Base-by-base conservation (phyloP, 2,113 vertebrate species). In the Ariopsis seemanni region DNA sequence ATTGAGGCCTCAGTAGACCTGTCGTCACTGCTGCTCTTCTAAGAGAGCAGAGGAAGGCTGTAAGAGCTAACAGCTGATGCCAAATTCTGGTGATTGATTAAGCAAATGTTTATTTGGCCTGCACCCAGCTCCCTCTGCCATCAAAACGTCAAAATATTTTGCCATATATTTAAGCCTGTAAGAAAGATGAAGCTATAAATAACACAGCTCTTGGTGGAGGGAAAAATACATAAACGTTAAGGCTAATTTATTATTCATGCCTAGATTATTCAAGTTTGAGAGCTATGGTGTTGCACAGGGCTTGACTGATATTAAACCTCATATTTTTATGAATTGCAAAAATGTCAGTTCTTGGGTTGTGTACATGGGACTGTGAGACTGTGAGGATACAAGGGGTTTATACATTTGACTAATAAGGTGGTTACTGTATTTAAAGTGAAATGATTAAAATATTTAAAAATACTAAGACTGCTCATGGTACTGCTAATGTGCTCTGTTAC, bases 131-230 rank as follows among this genome's bases (percentile, higher is more conserved):
- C 91, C 83, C 91, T 90, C 85, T 90, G 85, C 90, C 89, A 91
- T 92, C 88, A 91, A 91, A 91, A 91, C 88, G 91, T 93, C 94
- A 92, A 92, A 92, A 94, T 94, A 92, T 94, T 93, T 93, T 90
- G 91, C 92, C 83, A 86, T 87, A 87, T 93, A 90, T 94, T 94
- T 93, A 92, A 94, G 87, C 83, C 85, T n/a, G 85, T 85, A 91
- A 91, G 90, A 93, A 92, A 93, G 91, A 95, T 93, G 89, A 90
- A 71, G 90, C 90, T 91, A 94, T 94, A 93, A 92, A 94, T 94
- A 93, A 93, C 89, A n/a, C 69, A 17, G 80, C 80, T 88, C 77
- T 87, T 88, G 67, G 86, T 87, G 86, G 91, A 88, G 90, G 93
- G 86, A 84, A 92, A 92, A 92, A 93, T 91, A 92, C 86, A 93